Percentiles rank a stretch among this genome's conserved stretches.
Conservation (phyloP, 2,113 vertebrate genomes). For the Okapia johnstoni region DNA sequence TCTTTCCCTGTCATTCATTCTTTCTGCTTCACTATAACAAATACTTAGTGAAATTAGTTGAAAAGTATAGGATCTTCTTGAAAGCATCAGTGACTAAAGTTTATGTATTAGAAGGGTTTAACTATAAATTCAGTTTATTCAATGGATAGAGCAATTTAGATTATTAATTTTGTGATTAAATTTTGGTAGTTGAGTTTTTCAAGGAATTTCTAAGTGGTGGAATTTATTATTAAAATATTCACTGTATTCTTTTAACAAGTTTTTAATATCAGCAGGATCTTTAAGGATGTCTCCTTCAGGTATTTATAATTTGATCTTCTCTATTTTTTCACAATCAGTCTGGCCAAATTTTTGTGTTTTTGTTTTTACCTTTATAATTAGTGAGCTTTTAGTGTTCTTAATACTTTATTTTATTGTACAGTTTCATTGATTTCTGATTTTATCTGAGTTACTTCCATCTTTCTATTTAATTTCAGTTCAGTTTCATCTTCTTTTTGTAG, state of each 20-base stretch:
- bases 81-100: neutral
- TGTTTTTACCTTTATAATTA: neutral
- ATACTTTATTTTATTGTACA: neutral
- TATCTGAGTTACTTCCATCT: neutral
- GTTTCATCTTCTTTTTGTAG: neutral
- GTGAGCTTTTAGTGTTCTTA: neutral
- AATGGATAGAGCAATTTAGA: neutral
- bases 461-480: neutral
- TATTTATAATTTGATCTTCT: neutral
- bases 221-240: neutral
- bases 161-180: neutral
- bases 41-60: neutral
- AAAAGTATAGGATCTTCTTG: neutral
- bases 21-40: neutral
- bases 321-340: neutral
- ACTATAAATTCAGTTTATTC: neutral
- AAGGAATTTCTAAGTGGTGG: neutral
- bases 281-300: neutral
- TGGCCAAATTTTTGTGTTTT: neutral
- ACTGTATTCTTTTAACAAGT: neutral
- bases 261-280: neutral
- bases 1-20: neutral
- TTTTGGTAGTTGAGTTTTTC: neutral
- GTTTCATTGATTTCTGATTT: neutral
- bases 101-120: neutral